Evolutionary conservation across 1,140 invertebrate genomes (phyloP), one percentile per base, ranked within the genome.

Genomic region (Campodea augens): DNA sequence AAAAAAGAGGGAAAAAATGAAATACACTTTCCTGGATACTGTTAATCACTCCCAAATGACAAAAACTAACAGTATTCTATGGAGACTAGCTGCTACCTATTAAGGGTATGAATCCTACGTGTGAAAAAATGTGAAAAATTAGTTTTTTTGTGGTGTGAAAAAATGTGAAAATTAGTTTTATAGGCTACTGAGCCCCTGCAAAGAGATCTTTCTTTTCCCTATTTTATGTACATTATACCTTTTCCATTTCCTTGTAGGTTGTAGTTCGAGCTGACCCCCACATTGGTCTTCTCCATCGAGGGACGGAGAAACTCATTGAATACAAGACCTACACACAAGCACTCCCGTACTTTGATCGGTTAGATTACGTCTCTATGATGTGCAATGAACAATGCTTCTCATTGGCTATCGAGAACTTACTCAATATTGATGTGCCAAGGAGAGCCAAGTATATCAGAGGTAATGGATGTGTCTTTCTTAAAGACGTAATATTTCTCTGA

Each of bases 341-440:
- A 1, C 64, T 98, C 44, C 95, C 95, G 0, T 98, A 98, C 61
- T 96, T 98, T 61, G 93, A 98, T 68, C 76, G 95, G 2, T 68
- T 98, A n/a, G 95, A 98, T 64, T 98, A 98, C 59, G 91, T 97
- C 1, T 97, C 91, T 1, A 98, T 98, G 92, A 98, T 98, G 93
- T 89, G 83, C 64, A 98, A 98, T 63, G 95, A 98, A 61, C 91
- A 98, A 57, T 89, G 85, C 55, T 98, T 83, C 64, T 91, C 89
- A 7, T 57, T 98, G 41, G 92, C 93, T 4, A 78, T 98, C 5
- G 93, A 98, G 61, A 98, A 96, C 59, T 65, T 98, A 4, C 66
- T 98, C 0, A 93, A 95, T 56, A 93, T 98, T 56, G 88, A 98
- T 49, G 73, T 96, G 39, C 93, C 95, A 0, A 50, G 81, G 0